phyloP scores from a whole-genome alignment of 2,888 invertebrate genomes.

The Celastrina argiolus region DNA sequence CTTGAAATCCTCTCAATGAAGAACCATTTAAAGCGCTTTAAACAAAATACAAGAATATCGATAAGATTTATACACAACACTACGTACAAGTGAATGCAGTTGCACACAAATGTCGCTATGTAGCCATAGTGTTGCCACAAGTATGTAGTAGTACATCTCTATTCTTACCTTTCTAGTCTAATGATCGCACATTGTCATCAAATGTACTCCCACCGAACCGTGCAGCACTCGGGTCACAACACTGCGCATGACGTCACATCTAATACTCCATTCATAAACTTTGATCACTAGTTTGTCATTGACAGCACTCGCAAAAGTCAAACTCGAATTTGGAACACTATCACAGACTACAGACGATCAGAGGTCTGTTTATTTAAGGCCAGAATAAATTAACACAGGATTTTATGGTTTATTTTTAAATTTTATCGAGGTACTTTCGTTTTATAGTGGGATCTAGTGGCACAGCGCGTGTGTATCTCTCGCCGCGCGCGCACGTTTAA shows the following conservation, averaged over 20 bases:
- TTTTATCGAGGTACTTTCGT: slow-evolving; percentile 36
- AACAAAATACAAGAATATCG: slow-evolving; percentile 16
- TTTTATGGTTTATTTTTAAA: background rate
- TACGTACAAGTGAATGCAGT: background rate
- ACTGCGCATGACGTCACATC: slow-evolving; percentile 75
- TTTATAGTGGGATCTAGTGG: slow-evolving; percentile 42
- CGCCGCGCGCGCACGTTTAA: slow-evolving; percentile 69
- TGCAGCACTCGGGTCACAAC: slow-evolving; percentile 60
- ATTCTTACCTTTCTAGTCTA: slow-evolving; percentile 72
- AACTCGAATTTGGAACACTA: slow-evolving; percentile 32
- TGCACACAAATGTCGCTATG: background rate
- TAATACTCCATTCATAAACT: slow-evolving; percentile 70
- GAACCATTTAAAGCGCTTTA: slow-evolving; percentile 9
- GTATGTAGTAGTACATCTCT: slow-evolving; percentile 46
- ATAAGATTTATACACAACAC: slow-evolving; percentile 5
- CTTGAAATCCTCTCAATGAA: slow-evolving; percentile 13
- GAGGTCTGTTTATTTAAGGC: background rate
- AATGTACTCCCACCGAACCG: slow-evolving; percentile 55
- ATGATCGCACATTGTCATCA: slow-evolving; percentile 72
- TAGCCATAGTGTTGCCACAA: slow-evolving; percentile 43
- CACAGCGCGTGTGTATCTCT: slow-evolving; percentile 61
- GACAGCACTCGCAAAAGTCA: slow-evolving; percentile 35
- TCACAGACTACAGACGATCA: slow-evolving; percentile 29
- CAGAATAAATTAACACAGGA: background rate
- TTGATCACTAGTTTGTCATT: slow-evolving; percentile 46